Percentiles rank a stretch among this genome's conserved stretches.
Conservation (phyloP, 2,113 vertebrate species). For the Candoia aspera region DNA sequence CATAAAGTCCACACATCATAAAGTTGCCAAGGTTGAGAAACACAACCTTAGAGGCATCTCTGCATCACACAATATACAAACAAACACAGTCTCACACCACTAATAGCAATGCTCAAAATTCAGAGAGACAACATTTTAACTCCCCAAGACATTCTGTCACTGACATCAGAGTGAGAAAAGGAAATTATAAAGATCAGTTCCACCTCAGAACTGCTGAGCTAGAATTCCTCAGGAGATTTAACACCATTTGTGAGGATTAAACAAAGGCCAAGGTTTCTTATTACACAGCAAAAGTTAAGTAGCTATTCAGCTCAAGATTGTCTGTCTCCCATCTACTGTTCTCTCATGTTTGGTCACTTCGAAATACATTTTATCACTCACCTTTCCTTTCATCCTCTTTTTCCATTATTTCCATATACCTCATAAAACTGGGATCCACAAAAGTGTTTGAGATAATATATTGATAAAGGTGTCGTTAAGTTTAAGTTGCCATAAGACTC, state of each 20-base stretch:
- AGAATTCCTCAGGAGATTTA: background rate
- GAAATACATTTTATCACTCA: background rate
- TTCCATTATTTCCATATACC: background rate
- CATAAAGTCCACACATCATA: background rate
- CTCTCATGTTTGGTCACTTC: background rate
- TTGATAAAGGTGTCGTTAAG: background rate
- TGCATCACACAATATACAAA: background rate
- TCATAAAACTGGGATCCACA: background rate
- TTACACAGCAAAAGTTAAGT: background rate
- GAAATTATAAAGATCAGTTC: background rate
- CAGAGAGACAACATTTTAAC: background rate
- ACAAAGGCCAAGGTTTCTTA: background rate
- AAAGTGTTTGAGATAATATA: background rate
- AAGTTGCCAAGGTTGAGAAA: background rate
- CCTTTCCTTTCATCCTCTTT: background rate
- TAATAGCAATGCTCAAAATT: background rate
- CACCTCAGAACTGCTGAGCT: background rate
- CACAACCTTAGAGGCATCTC: background rate
- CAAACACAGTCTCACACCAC: background rate
- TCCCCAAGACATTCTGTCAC: background rate
- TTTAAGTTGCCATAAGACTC: background rate
- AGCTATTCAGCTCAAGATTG: background rate
- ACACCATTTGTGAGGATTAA: background rate
- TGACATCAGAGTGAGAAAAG: background rate
- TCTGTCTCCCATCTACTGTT: background rate